These are phyloP conservation scores for Rhabditophanes sp. DNA, from an alignment of 2,888 invertebrate genomes.

Conservation along the genomic window DNA sequence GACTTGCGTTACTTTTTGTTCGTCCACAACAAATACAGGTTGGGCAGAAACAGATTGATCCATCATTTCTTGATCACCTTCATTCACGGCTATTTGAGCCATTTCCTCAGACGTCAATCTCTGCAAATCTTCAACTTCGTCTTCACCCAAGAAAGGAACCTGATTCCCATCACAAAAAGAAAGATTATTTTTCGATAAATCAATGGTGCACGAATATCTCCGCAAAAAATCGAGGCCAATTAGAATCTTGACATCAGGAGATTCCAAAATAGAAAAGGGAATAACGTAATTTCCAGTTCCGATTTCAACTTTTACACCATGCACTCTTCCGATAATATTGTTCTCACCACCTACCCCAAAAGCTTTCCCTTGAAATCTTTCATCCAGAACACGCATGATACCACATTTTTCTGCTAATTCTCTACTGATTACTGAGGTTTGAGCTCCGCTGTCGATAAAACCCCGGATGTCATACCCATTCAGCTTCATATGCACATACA, in stretches of 20 bases:
- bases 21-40: too few relatives aligned
- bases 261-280: conserved; percentile 87
- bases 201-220: conserved; percentile 63
- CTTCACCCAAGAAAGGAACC: conserved; percentile 19
- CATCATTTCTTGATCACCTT: too few relatives aligned
- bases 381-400: conserved; percentile 55
- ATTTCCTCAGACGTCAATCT: too few relatives aligned
- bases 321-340: conserved; percentile 82
- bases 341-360: conserved; percentile 95
- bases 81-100: too few relatives aligned
- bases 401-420: too few relatives aligned
- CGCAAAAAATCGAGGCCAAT: conserved; percentile 82
- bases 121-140: too few relatives aligned
- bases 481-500: conserved; percentile 87
- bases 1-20: too few relatives aligned
- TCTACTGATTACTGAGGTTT: too few relatives aligned
- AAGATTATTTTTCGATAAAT: conserved; percentile 60
- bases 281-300: conserved; percentile 77
- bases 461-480: conserved; percentile 92
- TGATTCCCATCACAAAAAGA: conserved; percentile 19
- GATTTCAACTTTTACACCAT: conserved; percentile 53
- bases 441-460: conserved; percentile 77
- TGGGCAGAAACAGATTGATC: too few relatives aligned
- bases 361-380: conserved; percentile 83
- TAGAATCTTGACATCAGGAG: conserved; percentile 95